Evolutionary conservation across 2,888 invertebrate genomes (phyloP), one percentile per base, ranked within the genome.

Genomic region (Ditylenchus weischeri): DNA sequence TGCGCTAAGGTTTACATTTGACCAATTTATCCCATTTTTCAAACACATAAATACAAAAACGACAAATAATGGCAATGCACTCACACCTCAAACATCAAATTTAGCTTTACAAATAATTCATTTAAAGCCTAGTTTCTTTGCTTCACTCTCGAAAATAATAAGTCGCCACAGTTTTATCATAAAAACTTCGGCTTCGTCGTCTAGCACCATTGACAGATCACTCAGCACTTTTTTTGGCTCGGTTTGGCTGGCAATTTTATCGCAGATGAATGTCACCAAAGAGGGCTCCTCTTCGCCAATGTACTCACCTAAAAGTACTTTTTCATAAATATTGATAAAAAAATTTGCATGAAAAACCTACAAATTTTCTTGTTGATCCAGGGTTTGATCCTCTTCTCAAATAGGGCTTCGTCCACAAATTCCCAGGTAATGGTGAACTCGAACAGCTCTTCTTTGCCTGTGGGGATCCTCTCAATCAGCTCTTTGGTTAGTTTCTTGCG

Each of bases 331-430:
- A 5, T 54, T 8, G 13, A 10, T 23, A 54, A 7, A 4, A 3
- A 23, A 10, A 6, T 54, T 23, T 54, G 4, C 2, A 10, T 7
- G 2, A 7, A 54, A 54, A 54, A 29, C 54, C 29, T 18, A 54
- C 94, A 91, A 68, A 99, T 95, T 87, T 99, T 99, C 86, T 96
- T 99, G 86, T 94, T 94, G 79, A 99, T 94, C 98, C 98, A 99
- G 58, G 98, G 96, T 73, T 93, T 89, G 84, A 99, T 94, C 84
- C 95, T 90, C 84, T 90, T 90, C 84, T 95, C 93, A 92, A 96
- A 94, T 78, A 87, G 89, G 23, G 89, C 88, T 84, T 87, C 87
- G 83, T 90, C 89, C 54, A 90, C 88, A 75, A 91, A 89, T 69
- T 88, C 88, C 90, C 92, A 94, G 85, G 95, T 94, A 64, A 99